A percentile compares a stretch with the other conserved stretches of the same genome.
Evolutionary conservation across 1,140 invertebrate species (phyloP).

Genomic region (Cyphomyrmex costatus): DNA sequence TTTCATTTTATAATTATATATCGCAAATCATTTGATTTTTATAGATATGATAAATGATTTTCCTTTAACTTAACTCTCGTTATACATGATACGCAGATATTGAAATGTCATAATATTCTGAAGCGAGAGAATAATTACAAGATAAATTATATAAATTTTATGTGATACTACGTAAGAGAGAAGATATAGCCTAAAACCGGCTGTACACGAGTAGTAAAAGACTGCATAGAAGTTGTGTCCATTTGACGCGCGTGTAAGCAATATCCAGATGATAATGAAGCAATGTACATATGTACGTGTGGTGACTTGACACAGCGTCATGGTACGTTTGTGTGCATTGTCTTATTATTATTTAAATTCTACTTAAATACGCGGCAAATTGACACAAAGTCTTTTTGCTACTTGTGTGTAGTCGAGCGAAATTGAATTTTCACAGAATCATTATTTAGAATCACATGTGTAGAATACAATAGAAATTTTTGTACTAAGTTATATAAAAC

Average conservation of each 20-base stretch:
- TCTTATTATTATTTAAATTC: constrained; percentile 20
- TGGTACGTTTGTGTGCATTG: constrained; percentile 1
- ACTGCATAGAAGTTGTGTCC: background rate
- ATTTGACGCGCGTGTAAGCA: constrained; percentile 30
- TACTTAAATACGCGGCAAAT: constrained; percentile 19
- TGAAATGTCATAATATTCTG: constrained; percentile 24
- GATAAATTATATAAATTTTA: constrained; percentile 30
- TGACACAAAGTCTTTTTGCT: constrained; percentile 7
- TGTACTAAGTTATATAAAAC: constrained; percentile 1
- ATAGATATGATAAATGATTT: background rate
- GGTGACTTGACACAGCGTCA: constrained; percentile 11
- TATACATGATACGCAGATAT: background rate
- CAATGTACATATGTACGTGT: background rate
- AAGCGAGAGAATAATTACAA: background rate
- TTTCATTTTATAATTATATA: constrained; percentile 6
- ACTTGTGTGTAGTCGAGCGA: background rate
- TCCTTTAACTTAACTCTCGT: constrained; percentile 14
- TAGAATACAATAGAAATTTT: background rate
- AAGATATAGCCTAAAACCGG: constrained; percentile 1
- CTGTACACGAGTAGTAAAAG: background rate
- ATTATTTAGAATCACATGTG: constrained; percentile 7
- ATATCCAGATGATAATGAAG: constrained; percentile 11
- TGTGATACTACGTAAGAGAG: constrained; percentile 1
- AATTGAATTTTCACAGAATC: constrained; percentile 19
- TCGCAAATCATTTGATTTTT: constrained; percentile 25